A percentile compares a stretch with the other conserved stretches of the same genome.
Evolutionary conservation across 2,797 vertebrate species (phyloP).

Genomic region (Hybognathus amarus): DNA sequence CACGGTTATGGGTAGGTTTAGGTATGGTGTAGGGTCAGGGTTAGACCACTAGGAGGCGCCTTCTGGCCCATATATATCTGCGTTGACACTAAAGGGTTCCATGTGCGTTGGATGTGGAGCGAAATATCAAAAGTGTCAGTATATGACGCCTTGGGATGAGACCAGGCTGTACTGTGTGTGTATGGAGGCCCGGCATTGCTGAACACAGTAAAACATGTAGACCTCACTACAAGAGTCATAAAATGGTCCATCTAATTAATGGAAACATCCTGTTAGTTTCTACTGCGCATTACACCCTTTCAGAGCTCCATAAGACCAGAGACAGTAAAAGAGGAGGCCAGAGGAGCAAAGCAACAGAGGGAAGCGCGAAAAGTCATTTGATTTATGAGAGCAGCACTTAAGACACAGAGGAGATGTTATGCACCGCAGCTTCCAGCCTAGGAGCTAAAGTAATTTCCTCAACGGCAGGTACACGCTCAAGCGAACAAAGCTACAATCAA

Average conservation of each 20-base stretch:
- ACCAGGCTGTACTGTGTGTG: too few species aligned
- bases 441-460: constrained; percentile 34
- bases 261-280: constrained; percentile 5
- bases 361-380: not conserved
- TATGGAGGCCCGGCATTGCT: too few species aligned
- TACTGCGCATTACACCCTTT: not conserved
- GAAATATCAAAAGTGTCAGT: too few species aligned
- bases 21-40: too few species aligned
- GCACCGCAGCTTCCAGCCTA: constrained; percentile 9
- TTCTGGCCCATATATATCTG: too few species aligned
- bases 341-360: not conserved
- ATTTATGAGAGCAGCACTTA: constrained; percentile 31
- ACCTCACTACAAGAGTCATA: not conserved
- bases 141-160: too few species aligned
- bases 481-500: constrained; percentile 33
- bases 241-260: constrained; percentile 19
- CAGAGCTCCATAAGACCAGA: not conserved
- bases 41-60: too few species aligned
- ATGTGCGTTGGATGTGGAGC: too few species aligned
- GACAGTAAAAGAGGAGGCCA: not conserved
- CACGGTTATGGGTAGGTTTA: too few species aligned
- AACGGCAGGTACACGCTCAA: constrained; percentile 24
- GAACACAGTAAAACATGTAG: not conserved
- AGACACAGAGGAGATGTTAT: constrained; percentile 33
- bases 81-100: too few species aligned